These are phyloP conservation scores for Promerops cafer DNA, from an alignment of 2,113 vertebrate species.

Conservation along the genomic window DNA sequence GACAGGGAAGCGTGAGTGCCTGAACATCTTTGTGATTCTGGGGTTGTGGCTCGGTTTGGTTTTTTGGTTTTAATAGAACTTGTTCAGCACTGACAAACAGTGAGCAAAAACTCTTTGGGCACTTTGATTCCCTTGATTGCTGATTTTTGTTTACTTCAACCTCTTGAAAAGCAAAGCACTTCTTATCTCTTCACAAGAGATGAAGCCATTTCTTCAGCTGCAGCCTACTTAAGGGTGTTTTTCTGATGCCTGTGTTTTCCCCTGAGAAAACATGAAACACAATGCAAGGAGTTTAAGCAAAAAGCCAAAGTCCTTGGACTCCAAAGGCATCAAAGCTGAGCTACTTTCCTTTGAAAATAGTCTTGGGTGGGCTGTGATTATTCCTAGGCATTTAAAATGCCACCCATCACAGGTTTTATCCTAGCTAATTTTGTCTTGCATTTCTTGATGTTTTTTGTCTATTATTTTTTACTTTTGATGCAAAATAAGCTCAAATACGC, in stretches of 20 bases:
- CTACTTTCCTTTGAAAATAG: slow-evolving; percentile 42
- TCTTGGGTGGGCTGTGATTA: slow-evolving; percentile 20
- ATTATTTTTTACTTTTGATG: slow-evolving; percentile 7
- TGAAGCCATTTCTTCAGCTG: slow-evolving; percentile 19
- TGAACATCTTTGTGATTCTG: neutral
- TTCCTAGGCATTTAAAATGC: slow-evolving; percentile 2
- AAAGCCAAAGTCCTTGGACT: slow-evolving; percentile 8
- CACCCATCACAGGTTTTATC: neutral
- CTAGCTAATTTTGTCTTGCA: slow-evolving; percentile 20
- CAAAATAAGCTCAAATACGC: neutral
- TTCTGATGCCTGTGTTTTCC: slow-evolving; percentile 16
- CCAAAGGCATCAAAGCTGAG: slow-evolving; percentile 46
- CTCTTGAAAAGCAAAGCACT: slow-evolving; percentile 24
- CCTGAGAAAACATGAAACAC: slow-evolving; percentile 41
- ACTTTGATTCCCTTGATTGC: slow-evolving; percentile 19
- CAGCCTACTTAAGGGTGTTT: slow-evolving; percentile 9
- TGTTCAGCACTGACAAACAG: neutral
- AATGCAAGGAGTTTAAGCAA: slow-evolving; percentile 7
- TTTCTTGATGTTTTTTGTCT: neutral
- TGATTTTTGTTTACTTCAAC: slow-evolving; percentile 35
- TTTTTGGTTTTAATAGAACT: neutral
- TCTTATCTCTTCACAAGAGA: neutral
- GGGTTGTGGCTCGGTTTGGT: neutral
- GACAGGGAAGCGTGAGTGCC: neutral
- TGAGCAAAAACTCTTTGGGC: neutral